Percentiles rank a stretch among this genome's conserved stretches.
Conservation (phyloP, 2,888 invertebrate genomes). For the Abrostola tripartita region DNA sequence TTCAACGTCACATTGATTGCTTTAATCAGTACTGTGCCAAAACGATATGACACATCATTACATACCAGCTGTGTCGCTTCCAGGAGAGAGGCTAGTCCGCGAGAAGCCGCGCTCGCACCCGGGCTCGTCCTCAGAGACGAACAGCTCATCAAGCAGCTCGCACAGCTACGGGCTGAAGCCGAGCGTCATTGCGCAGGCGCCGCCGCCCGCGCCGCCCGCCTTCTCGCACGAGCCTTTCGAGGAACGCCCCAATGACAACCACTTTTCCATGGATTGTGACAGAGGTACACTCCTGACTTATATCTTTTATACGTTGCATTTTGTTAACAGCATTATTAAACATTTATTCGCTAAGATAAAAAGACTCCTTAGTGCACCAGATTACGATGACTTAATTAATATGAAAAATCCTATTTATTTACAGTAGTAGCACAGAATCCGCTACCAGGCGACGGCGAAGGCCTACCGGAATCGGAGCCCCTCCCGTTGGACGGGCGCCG, state of each 20-base stretch:
- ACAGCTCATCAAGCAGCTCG: constrained; percentile 88
- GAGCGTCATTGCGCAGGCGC: constrained; percentile 70
- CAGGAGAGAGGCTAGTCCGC: constrained; percentile 64
- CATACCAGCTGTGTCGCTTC: constrained; percentile 7
- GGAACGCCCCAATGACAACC: constrained; percentile 59
- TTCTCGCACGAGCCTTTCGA: constrained; percentile 69
- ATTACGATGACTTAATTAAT: too few relatives aligned
- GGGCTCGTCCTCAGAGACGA: constrained; percentile 84
- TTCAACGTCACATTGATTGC: background rate
- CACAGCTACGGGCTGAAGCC: constrained; percentile 69
- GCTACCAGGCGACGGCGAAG: constrained; percentile 50
- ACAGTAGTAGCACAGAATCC: constrained; percentile 58
- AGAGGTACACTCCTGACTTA: constrained; percentile 63
- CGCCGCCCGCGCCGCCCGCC: constrained; percentile 70
- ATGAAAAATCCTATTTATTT: background rate
- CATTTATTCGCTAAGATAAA: background rate
- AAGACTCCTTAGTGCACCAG: background rate
- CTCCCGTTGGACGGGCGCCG: constrained; percentile 70
- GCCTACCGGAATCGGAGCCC: constrained; percentile 57
- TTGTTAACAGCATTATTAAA: too few relatives aligned
- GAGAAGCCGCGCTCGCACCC: constrained; percentile 68
- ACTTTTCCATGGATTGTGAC: constrained; percentile 79
- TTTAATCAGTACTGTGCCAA: too few relatives aligned
- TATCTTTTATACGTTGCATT: too few relatives aligned
- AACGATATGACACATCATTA: background rate